These are phyloP conservation scores for Physocephala rufipes DNA, from an alignment of 2,888 invertebrate species.

Conservation along the genomic window DNA sequence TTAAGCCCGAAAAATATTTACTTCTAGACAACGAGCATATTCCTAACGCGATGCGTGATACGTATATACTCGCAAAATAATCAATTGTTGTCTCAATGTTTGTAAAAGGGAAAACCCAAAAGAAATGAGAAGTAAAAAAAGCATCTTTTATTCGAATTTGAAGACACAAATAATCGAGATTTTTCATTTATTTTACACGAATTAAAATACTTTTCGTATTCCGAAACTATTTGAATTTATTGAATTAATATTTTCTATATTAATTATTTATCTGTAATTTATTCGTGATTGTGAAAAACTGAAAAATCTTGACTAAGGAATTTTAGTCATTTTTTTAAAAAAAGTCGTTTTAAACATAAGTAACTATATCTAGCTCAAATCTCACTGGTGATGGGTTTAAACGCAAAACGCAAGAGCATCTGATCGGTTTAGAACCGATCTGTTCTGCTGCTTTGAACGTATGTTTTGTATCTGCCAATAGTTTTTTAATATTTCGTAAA, in stretches of 20 bases:
- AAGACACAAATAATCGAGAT: slow-evolving; percentile 19
- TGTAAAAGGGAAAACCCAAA: no score
- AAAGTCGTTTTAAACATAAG: not conserved
- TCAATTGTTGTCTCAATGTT: no score
- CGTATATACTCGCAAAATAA: no score
- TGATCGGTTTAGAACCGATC: not conserved
- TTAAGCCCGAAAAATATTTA: no score
- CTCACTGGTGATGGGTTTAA: slow-evolving; percentile 31
- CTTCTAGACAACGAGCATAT: no score
- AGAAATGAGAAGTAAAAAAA: not conserved
- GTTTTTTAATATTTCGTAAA: no score
- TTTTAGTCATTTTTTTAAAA: slow-evolving; percentile 21
- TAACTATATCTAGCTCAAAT: not conserved
- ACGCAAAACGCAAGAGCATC: slow-evolving; percentile 15
- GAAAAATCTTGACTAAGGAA: slow-evolving; percentile 26
- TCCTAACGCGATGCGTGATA: no score
- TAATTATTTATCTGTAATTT: not conserved
- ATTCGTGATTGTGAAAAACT: slow-evolving; percentile 27
- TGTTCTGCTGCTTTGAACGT: not conserved
- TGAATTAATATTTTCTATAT: not conserved
- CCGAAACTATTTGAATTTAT: not conserved
- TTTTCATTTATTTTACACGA: slow-evolving; percentile 33
- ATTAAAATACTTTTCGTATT: no score
- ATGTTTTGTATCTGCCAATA: no score
- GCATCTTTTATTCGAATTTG: slow-evolving; percentile 1